Base-by-base conservation (phyloP, 2,888 invertebrate species). In the Drosophila nigricruria region DNA sequence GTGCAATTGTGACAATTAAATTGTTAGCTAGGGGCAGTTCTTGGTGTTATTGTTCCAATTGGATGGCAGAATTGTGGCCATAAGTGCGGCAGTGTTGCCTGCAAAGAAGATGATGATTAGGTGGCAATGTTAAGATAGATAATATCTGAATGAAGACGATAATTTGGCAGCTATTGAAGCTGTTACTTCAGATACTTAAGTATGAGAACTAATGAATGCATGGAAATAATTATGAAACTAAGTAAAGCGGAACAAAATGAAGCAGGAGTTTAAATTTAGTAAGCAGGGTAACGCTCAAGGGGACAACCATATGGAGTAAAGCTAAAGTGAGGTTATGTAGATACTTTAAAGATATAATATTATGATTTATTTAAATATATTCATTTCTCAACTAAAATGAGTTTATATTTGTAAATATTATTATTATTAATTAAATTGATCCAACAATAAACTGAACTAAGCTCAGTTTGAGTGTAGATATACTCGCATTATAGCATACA, bases 1-100 rank as follows among this genome's bases (percentile, higher is more conserved):
- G 63, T 66, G 65, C 81, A 79, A 68, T 53, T 53, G 53, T 58
- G 70, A 67, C 79, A 79, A 78, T 79, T 81, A 81, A 79, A 78
- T 56, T 62, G 82, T 71, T 77, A 61, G 67, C 70, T 70, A 64
- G 43, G 65, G 73, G 73, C 73, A 73, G 71, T 71, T 70, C 56
- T 56, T 65, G 54, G 42, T 59, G 32, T 27, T 61, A 30, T 32
- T 54, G 52, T 32, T 70, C 65, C 75, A 79, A 63, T 64, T 79
- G 65, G 50, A 63, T 60, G 76, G 70, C 61, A 60, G 52, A 52
- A 75, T 47, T 40, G 66, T 47, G 68, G 72, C 67, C 79, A 79
- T 69, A 77, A 77, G 73, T 73, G 64, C 57, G 73, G 60, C 77
- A 58, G 54, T 79, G 20, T 67, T 59, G 63, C 47, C 79, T 73